Base-by-base conservation (phyloP, 2,888 invertebrate species). In the Phasia obesa region DNA sequence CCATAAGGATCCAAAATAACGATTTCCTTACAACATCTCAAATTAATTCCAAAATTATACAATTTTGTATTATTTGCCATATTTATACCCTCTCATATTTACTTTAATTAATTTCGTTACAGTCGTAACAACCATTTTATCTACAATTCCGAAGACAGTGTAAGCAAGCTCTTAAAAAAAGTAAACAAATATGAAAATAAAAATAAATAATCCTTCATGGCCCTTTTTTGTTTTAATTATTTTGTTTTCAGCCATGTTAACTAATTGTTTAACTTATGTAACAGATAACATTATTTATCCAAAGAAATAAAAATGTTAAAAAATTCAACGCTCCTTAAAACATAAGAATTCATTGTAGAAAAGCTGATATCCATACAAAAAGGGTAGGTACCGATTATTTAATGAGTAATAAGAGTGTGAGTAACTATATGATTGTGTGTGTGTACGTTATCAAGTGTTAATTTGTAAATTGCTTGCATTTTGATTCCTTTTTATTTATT, bases 261-360 rank as follows among this genome's bases (percentile, higher is more conserved):
- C 74, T 79, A 78, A 75, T 79, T 83, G 82, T 79, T 75, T 47
- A 75, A 71, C 75, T 71, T 83, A 70, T 71, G 79, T 53, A 75
- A 53, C 64, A 53, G 78, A 71, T 65, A 78, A 70, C 47, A 42
- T 83, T 70, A 65, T 75, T 75, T 78, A 75, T 77, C 69, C 57
- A 81, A 74, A 51, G 38, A 59, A 25, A 71, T 42, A 62, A 70
- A 57, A 64, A 49, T 38, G 62, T 62, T 60, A 42, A 51, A 62
- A 49, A 57, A 75, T 1, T 9, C 11, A 35, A 35, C 35, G 35
- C 11, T 35, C 5, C 31, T 4, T 31, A 4, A 31, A 1, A 38
- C 11, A 11, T 13, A 38, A 11, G 11, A 62, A 38, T 25, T 42
- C 38, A 42, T 9, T 21, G 4, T 2, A 35, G 4, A 21, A 15